Conservation (phyloP, 2,113 vertebrate species). For the Octodon degus region DNA sequence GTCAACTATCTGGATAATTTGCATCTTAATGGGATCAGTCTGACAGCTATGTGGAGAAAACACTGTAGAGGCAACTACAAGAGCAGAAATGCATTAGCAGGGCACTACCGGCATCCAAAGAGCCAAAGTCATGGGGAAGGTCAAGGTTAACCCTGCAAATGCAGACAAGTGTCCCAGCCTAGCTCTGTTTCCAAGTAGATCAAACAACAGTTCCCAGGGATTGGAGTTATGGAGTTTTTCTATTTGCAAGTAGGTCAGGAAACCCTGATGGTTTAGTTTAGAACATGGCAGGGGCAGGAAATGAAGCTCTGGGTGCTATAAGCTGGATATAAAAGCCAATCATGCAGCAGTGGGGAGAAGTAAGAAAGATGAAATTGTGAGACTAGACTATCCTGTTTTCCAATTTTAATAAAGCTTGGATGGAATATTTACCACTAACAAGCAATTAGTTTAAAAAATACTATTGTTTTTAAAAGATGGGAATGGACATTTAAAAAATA, state of each 20-base stretch:
- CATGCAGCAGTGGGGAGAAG: not conserved
- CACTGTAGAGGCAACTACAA: not conserved
- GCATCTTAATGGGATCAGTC: not conserved
- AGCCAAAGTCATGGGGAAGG: not conserved
- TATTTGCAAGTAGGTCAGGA: not conserved
- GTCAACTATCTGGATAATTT: not conserved
- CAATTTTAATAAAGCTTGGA: not conserved
- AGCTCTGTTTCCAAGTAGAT: not conserved
- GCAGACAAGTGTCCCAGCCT: not conserved
- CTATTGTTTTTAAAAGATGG: not conserved
- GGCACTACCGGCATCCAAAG: not conserved
- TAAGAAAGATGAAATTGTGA: not conserved
- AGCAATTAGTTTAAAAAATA: not conserved
- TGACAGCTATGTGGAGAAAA: not conserved
- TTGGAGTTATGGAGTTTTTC: not conserved
- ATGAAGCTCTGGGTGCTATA: not conserved
- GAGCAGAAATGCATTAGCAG: not conserved
- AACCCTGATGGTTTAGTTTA: not conserved
- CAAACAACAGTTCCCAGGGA: too few species aligned
- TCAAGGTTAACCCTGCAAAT: not conserved
- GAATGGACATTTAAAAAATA: not conserved
- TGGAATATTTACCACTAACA: not conserved
- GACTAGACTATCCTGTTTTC: not conserved
- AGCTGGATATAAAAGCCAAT: not conserved
- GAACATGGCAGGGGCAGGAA: not conserved